Conservation (phyloP, 2,113 vertebrate species). For the Actenoides hombroni region DNA sequence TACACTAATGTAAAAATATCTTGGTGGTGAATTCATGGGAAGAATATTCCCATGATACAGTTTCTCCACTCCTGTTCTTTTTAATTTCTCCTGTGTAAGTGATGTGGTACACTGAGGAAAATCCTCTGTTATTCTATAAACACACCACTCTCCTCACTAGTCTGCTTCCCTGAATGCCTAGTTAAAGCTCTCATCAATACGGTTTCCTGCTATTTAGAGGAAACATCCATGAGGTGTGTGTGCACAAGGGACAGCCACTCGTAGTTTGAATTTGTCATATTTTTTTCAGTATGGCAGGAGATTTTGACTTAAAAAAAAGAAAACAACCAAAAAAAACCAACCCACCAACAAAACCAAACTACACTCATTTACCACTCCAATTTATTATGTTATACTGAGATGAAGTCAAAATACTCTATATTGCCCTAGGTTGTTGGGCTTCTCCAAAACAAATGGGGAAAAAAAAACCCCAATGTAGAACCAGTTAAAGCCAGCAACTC, state of each 20-base stretch:
- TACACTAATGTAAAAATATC: neutral
- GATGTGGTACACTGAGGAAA: neutral
- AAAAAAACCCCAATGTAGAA: neutral
- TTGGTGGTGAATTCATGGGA: neutral
- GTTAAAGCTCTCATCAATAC: neutral
- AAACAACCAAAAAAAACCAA: too few species aligned
- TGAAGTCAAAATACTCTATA: neutral
- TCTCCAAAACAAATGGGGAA: neutral
- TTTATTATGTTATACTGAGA: neutral
- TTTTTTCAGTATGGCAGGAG: neutral
- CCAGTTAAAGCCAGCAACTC: neutral
- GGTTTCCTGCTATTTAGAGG: neutral
- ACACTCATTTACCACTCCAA: neutral
- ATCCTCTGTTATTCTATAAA: neutral
- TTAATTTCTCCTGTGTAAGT: neutral
- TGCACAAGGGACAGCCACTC: neutral
- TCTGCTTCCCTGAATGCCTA: neutral
- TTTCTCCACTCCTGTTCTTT: neutral
- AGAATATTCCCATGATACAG: fast-evolving
- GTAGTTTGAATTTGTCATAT: neutral
- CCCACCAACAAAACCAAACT: neutral
- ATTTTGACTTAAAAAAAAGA: neutral
- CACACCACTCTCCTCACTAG: neutral
- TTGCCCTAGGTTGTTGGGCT: neutral
- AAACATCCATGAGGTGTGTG: fast-evolving